Evolutionary conservation across 2,888 invertebrate species (phyloP).

Genomic region (Tiliacea aurago): DNA sequence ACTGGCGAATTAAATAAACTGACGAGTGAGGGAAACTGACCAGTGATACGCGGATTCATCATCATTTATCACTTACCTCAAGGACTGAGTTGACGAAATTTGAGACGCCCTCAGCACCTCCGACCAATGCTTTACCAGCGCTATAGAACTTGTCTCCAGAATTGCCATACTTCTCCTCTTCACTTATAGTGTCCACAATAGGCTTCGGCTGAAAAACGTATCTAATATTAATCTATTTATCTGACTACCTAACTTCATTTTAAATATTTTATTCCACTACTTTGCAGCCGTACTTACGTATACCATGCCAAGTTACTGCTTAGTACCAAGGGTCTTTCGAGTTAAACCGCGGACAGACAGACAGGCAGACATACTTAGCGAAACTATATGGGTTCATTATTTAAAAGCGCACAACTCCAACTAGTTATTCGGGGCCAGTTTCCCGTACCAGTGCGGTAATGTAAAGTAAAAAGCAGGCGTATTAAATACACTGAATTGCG

Average conservation of each 20-base stretch:
- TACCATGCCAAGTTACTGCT: background rate
- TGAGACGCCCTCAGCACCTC: slow-evolving; percentile 92
- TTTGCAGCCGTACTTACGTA: no score
- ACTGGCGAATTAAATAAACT: no score
- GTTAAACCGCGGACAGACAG: background rate
- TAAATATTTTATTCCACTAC: no score
- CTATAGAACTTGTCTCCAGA: slow-evolving; percentile 92
- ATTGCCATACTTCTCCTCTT: slow-evolving; percentile 95
- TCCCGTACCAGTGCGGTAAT: background rate
- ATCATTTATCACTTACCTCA: slow-evolving; percentile 86
- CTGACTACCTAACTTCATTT: background rate
- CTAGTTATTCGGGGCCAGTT: background rate
- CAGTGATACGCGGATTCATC: no score
- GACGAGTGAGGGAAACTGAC: no score
- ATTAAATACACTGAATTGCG: no score
- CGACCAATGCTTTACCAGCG: slow-evolving; percentile 92
- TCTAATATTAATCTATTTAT: background rate
- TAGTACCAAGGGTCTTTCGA: background rate
- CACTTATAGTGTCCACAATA: slow-evolving; percentile 93
- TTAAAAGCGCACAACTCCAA: background rate
- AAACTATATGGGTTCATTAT: no score
- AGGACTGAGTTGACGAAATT: slow-evolving; percentile 92
- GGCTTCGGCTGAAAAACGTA: slow-evolving; percentile 91
- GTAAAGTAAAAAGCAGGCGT: background rate
- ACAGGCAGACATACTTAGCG: background rate